Evolutionary conservation across 2,888 invertebrate species (phyloP).

Genomic region (Eupithecia tripunctaria): DNA sequence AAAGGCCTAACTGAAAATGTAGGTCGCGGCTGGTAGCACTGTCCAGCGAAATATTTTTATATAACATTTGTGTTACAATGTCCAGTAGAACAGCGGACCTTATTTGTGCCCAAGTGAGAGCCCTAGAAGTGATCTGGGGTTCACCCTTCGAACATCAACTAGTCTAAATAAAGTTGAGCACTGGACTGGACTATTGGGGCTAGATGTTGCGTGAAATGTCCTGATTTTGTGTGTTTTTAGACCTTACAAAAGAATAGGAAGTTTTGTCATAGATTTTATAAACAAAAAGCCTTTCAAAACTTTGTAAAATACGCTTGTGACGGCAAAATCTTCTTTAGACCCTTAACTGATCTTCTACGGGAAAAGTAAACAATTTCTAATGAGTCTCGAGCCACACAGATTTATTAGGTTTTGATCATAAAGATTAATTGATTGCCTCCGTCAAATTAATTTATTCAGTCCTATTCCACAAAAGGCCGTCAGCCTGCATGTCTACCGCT

Average conservation of each 20-base stretch:
- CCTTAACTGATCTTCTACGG: not conserved
- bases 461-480: not conserved
- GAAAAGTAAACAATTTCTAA: not conserved
- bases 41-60: too few species aligned
- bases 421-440: not conserved
- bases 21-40: too few species aligned
- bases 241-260: too few species aligned
- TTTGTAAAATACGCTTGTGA: not conserved
- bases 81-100: too few species aligned
- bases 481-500: slow-evolving; percentile 23
- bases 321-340: not conserved
- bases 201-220: not conserved
- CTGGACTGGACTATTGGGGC: not conserved
- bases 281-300: not conserved
- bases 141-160: too few species aligned
- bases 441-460: not conserved
- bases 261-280: not conserved
- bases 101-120: too few species aligned
- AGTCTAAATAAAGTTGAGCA: too few species aligned
- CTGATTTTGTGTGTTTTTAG: not conserved
- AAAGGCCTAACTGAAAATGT: too few species aligned
- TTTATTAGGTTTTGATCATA: not conserved
- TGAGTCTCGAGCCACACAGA: too few species aligned
- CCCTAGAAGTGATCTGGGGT: too few species aligned
- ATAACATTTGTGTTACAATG: too few species aligned